Conservation (phyloP, 2,888 invertebrate genomes). For the Torymus auratus region DNA sequence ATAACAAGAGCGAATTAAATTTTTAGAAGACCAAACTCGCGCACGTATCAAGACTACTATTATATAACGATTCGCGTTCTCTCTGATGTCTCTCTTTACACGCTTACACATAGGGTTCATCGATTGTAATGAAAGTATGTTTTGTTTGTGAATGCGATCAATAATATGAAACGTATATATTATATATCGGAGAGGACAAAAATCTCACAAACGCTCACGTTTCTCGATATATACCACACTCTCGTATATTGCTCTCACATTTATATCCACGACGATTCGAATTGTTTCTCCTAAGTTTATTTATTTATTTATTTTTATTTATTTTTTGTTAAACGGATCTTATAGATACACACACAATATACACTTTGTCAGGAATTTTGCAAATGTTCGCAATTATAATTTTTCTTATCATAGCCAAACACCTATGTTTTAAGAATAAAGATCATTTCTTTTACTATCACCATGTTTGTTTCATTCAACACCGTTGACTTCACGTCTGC, state of each 20-base stretch:
- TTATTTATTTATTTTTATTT: constrained; percentile 13
- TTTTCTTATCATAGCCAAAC: constrained; percentile 49
- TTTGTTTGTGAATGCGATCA: constrained; percentile 31
- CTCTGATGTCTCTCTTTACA: constrained; percentile 5
- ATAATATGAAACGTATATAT: constrained; percentile 28
- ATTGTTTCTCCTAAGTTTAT: neutral
- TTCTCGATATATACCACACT: constrained; percentile 30
- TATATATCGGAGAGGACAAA: constrained; percentile 29
- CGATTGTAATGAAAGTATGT: constrained; percentile 19
- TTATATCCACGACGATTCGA: constrained; percentile 34
- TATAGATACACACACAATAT: constrained; percentile 57
- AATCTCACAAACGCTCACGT: constrained; percentile 19
- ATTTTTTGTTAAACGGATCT: constrained; percentile 42
- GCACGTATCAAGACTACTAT: neutral
- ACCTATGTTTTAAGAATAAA: constrained; percentile 45
- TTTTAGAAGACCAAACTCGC: neutral
- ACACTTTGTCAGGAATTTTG: constrained; percentile 46
- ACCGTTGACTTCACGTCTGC: constrained; percentile 14
- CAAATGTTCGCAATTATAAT: constrained; percentile 48
- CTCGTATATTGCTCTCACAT: constrained; percentile 48
- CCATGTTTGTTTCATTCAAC: constrained; percentile 14
- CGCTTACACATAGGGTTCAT: constrained; percentile 2
- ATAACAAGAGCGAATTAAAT: constrained; percentile 3
- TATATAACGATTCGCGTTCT: neutral
- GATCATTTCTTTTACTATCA: constrained; percentile 36